Base-by-base conservation (phyloP, 2,113 vertebrate genomes). In the Macaca fascicularis region DNA sequence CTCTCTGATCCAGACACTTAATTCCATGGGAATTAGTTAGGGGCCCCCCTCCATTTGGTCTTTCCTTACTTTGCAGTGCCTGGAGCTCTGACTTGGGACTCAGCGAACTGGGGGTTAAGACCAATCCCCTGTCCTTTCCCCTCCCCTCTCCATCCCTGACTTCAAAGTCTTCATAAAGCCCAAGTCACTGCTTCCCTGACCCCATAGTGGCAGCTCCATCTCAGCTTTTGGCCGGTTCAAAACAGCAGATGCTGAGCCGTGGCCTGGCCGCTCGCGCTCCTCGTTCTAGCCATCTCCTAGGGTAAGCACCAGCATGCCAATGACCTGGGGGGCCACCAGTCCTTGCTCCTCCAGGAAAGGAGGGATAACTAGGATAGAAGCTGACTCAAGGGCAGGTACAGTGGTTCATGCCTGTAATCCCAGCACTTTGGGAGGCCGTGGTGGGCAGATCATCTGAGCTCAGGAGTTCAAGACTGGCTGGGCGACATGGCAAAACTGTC, bases 161-260 rank as follows among this genome's bases (percentile, higher is more conserved):
- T 96, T 97, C 95, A 96, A 90, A 95, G 90, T 52, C 67, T 75
- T 84, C 90, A 92, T 79, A 95, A 97, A 96, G 75, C 74, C 50
- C 4, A 48, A 82, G 87, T 67, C 43, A 22, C 78, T 89, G 83
- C 81, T 96, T 83, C 93, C 30, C 87, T 96, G 96, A 97, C 96
- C 95, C 92, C 76, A 84, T 0, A 92, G 97, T 95, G 87, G 74
- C 76, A 92, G 84, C 80, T 98, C 90, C 32, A n/a, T 55, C 85
- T 48, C 89, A n/a, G 84, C 40, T 93, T 72, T 59, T 10, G 72
- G 50, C 30, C 0, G 2, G n/a, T 48, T 85, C 78, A 40, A 79
- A 83, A 55, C 93, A 94, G 80, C 75, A 67, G 89, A 82, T 3
- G 23, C 79, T 81, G 79, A 80, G 84, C 17, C 8, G 84, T 69